Evolutionary conservation across 2,888 invertebrate genomes (phyloP), one percentile per base, ranked within the genome.

Genomic region (Tinea trinotella): DNA sequence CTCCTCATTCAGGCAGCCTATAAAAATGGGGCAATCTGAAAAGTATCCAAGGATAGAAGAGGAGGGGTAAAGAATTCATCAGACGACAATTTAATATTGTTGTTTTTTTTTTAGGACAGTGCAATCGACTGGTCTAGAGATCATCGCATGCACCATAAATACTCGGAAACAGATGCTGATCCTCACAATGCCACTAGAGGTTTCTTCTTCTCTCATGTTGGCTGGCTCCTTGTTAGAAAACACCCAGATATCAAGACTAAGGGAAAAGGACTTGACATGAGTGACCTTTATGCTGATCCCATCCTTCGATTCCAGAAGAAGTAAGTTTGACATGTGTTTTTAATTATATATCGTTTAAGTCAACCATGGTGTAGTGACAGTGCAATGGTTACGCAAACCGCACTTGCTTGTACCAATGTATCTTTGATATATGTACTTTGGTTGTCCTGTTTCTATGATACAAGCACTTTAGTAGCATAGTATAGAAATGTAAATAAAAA

Each of bases 171-270:
- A 0, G 92, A 97, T 71, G 97, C 96, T 1, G 97, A 97, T 78
- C 97, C 97, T 0, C 96, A 97, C 74, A 96, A 97, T 73, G 94
- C 96, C 0, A 93, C 89, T 0, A 87, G 97, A 49, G 98, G 98
- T 2, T 97, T 98, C 87, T 98, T 98, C 89, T 98, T 98, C 80
- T 90, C 97, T 0, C 98, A 98, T 75, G 88, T 98, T 55, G 98
- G 98, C 56, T 98, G 98, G 98, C 84, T 98, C 57, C 74, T 98
- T 56, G 92, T 93, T 69, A 90, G 91, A 61, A 98, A 98, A 74
- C 98, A 98, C 71, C 95, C 95, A 0, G 93, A 95, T 63, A 95
- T 98, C 57, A 93, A 90, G 64, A 89, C 88, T 53, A 97, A 96
- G 69, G 97, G 97, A 57, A 92, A 93, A 65, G 89, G 90, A 44